Evolutionary conservation across 2,113 vertebrate genomes (phyloP).

Genomic region (Kryptolebias marmoratus): DNA sequence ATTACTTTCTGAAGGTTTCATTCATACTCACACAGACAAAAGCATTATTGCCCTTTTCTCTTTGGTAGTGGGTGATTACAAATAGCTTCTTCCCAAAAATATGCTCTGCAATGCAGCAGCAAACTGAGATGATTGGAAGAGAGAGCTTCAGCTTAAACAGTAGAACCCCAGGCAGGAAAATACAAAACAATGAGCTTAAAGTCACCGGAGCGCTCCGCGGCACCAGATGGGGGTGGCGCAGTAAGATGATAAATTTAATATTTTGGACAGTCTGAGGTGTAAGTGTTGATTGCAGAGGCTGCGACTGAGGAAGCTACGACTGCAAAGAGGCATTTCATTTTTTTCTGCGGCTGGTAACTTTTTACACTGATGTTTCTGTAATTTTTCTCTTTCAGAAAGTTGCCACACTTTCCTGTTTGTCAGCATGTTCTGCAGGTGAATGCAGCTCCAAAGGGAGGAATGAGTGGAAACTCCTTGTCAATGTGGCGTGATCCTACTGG

Average conservation of each 20-base stretch:
- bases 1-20: too few relatives aligned
- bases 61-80: too few relatives aligned
- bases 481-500: constrained; percentile 38
- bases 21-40: too few relatives aligned
- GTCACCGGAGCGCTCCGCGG: too few relatives aligned
- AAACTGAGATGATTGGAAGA: too few relatives aligned
- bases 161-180: background rate
- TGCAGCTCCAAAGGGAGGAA: constrained; percentile 36
- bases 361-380: constrained; percentile 29
- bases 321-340: constrained; percentile 14
- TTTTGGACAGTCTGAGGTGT: background rate
- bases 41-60: too few relatives aligned
- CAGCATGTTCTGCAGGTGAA: constrained; percentile 64
- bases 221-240: too few relatives aligned
- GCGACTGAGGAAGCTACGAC: constrained; percentile 11
- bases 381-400: constrained; percentile 38
- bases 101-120: too few relatives aligned
- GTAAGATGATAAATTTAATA: background rate
- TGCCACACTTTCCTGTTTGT: constrained; percentile 43
- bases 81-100: too few relatives aligned
- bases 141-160: too few relatives aligned
- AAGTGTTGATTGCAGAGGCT: background rate
- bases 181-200: background rate
- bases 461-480: constrained; percentile 43
- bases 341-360: constrained; percentile 28